A percentile compares a stretch with the other conserved stretches of the same genome.
Evolutionary conservation across 2,113 vertebrate genomes (phyloP).

Genomic region (Vidua chalybeata): DNA sequence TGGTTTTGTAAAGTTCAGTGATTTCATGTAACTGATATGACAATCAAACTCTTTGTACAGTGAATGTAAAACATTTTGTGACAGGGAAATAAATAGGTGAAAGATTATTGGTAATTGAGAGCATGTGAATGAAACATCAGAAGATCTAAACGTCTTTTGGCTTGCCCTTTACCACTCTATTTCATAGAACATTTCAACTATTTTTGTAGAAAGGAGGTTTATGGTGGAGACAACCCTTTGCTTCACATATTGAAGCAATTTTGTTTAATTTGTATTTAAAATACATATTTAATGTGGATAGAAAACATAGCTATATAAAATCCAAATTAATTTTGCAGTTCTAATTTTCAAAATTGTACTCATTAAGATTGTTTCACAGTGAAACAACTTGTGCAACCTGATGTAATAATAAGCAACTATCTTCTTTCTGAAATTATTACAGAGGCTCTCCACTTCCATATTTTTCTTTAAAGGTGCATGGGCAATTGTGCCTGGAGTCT

Average conservation of each 20-base stretch:
- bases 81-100: neutral
- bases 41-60: neutral
- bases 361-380: neutral
- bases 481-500: neutral
- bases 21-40: neutral
- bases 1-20: neutral
- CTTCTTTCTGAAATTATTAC: neutral
- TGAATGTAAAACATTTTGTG: neutral
- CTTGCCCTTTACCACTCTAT: neutral
- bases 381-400: neutral
- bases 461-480: neutral
- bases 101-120: neutral
- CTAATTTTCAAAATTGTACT: neutral
- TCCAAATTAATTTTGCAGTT: neutral
- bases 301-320: neutral
- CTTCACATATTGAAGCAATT: neutral
- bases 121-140: neutral
- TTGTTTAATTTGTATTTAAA: neutral
- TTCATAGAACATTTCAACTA: neutral
- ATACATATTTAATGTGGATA: neutral
- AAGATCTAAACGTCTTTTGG: neutral
- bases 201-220: neutral
- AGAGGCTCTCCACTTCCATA: rapidly evolving
- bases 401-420: neutral
- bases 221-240: neutral